These are phyloP conservation scores for Haliaeetus leucogaster DNA, from an alignment of 2,113 vertebrate genomes.

Conservation along the genomic window DNA sequence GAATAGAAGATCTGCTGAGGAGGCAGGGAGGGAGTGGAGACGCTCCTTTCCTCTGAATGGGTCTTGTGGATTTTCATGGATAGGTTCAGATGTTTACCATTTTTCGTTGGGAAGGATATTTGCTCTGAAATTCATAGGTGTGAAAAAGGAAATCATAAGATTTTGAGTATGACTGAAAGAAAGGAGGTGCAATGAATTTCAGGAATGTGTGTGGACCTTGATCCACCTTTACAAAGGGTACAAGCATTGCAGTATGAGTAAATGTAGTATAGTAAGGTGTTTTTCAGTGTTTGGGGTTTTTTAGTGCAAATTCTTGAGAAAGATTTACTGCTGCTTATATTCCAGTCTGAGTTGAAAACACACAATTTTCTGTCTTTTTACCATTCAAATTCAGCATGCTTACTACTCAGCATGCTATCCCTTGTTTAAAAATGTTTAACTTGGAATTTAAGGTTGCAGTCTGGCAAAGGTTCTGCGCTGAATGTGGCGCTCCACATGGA, in stretches of 20 bases:
- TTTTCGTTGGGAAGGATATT: background rate
- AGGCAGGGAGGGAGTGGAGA: fast-evolving
- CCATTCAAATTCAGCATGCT: background rate
- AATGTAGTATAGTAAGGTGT: background rate
- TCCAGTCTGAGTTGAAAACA: background rate
- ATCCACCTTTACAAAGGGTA: background rate
- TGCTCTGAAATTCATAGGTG: background rate
- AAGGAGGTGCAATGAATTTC: background rate
- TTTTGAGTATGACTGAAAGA: background rate
- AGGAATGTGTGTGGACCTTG: background rate
- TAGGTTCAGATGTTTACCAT: background rate
- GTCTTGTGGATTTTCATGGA: background rate
- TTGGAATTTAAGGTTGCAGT: background rate
- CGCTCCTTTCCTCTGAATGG: fast-evolving
- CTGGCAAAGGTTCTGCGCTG: background rate
- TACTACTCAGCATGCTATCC: background rate
- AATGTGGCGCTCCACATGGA: background rate
- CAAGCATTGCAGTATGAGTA: background rate
- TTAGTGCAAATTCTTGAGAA: background rate
- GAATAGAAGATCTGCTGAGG: background rate
- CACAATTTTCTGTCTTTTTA: background rate
- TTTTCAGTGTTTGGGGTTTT: background rate
- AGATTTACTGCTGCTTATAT: background rate
- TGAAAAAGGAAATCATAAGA: background rate
- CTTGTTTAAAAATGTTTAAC: background rate